These are phyloP conservation scores for Baronia brevicornis DNA, from an alignment of 2,888 invertebrate genomes.

Conservation along the genomic window DNA sequence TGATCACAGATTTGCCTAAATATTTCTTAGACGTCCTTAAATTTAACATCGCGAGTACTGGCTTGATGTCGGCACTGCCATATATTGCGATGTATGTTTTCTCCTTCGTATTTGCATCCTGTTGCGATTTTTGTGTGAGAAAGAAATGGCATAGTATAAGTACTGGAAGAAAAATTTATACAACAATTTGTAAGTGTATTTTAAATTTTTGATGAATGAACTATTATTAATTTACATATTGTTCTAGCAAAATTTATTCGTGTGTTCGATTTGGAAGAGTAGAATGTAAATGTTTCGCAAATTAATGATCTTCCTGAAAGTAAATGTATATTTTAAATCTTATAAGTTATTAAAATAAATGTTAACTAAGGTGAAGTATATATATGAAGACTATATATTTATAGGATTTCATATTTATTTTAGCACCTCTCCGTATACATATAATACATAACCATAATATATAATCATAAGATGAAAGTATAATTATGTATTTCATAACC, in stretches of 20 bases:
- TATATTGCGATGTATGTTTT: slow-evolving; percentile 79
- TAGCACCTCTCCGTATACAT: too few relatives aligned
- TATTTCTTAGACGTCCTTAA: slow-evolving; percentile 80
- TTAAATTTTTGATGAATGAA: too few relatives aligned
- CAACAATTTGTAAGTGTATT: slow-evolving; percentile 74
- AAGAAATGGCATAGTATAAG: slow-evolving; percentile 75
- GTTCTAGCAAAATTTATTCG: neutral
- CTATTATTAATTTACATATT: too few relatives aligned
- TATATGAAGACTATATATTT: too few relatives aligned
- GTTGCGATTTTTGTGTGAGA: slow-evolving; percentile 79
- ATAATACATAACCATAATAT: too few relatives aligned
- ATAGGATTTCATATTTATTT: too few relatives aligned
- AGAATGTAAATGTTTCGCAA: neutral
- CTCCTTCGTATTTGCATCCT: slow-evolving; percentile 76
- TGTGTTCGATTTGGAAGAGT: neutral
- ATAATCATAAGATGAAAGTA: too few relatives aligned
- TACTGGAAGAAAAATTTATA: slow-evolving; percentile 78
- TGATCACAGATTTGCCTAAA: slow-evolving; percentile 81
- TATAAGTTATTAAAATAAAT: too few relatives aligned
- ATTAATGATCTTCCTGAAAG: too few relatives aligned
- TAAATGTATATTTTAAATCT: too few relatives aligned
- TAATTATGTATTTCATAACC: too few relatives aligned
- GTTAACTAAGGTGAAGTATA: too few relatives aligned
- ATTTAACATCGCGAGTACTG: slow-evolving; percentile 78
- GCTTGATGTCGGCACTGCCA: slow-evolving; percentile 78